Evolutionary conservation across 2,888 invertebrate species (phyloP).

Genomic region (Cryptophagus acutangulus): DNA sequence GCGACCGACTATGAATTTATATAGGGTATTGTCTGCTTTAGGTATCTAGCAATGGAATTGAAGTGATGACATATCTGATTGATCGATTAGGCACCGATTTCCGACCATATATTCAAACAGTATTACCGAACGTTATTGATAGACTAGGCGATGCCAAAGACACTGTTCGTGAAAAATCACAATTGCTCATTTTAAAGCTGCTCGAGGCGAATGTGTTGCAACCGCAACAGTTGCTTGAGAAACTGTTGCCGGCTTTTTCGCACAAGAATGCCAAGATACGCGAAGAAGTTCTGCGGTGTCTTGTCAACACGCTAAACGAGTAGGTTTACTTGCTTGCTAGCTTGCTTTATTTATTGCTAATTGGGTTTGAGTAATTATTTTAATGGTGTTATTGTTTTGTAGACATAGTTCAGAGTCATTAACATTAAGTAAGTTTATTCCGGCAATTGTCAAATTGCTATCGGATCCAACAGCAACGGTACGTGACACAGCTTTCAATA

Average conservation of each 20-base stretch:
- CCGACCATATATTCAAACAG: conserved; percentile 77
- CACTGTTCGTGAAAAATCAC: conserved; percentile 63
- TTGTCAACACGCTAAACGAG: conserved; percentile 79
- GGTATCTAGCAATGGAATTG: conserved; percentile 89
- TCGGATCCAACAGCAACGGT: conserved; percentile 85
- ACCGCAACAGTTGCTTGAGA: conserved; percentile 68
- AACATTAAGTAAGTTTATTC: conserved; percentile 75
- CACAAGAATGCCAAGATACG: conserved; percentile 92
- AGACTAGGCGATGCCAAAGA: conserved; percentile 56
- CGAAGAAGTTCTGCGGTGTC: conserved; percentile 80
- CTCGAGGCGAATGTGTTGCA: conserved; percentile 66
- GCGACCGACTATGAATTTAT: too few relatives aligned
- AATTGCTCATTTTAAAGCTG: conserved; percentile 65
- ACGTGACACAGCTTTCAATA: conserved; percentile 79
- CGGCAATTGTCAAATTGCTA: conserved; percentile 74
- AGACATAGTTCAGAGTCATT: conserved; percentile 84
- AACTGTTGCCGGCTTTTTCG: conserved; percentile 61
- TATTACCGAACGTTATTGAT: conserved; percentile 78
- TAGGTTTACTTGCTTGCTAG: conserved; percentile 48
- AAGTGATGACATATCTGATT: conserved; percentile 78
- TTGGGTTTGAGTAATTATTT: too few relatives aligned
- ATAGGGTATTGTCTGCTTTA: too few relatives aligned
- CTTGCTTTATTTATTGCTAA: too few relatives aligned
- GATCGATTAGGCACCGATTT: conserved; percentile 85
- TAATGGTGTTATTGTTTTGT: too few relatives aligned